A percentile compares a stretch with the other conserved stretches of the same genome.
These are phyloP conservation scores for Dipodomys spectabilis DNA, from an alignment of 2,113 vertebrate species.

Conservation along the genomic window DNA sequence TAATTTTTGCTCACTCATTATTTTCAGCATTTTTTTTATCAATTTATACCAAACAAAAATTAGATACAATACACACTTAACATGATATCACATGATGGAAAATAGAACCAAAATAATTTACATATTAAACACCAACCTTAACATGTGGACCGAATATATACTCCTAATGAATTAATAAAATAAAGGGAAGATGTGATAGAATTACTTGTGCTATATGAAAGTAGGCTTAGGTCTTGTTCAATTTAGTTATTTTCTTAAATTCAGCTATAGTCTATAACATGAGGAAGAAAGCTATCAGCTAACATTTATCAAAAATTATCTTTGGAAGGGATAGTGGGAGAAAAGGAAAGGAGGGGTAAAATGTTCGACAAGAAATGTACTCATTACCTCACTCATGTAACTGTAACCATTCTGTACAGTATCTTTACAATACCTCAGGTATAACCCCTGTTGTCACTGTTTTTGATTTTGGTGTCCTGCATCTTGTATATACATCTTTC, in stretches of 20 bases:
- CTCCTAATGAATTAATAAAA: not conserved
- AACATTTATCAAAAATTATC: not conserved
- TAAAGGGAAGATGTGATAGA: not conserved
- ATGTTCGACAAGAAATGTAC: too few species aligned
- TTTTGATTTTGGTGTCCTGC: too few species aligned
- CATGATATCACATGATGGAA: not conserved
- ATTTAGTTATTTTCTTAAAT: slow-evolving; percentile 9
- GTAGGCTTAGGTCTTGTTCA: not conserved
- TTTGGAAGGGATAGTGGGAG: too few species aligned
- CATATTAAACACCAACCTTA: not conserved
- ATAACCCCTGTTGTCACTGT: too few species aligned
- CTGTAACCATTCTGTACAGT: too few species aligned
- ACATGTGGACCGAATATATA: not conserved
- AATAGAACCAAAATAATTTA: not conserved
- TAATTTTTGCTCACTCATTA: not conserved
- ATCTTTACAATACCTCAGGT: too few species aligned
- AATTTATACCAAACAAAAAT: not conserved
- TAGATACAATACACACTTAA: not conserved
- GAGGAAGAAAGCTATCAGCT: slow-evolving; percentile 13
- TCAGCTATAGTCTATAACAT: not conserved
- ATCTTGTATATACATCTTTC: too few species aligned
- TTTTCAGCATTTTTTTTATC: not conserved
- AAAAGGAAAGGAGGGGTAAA: too few species aligned
- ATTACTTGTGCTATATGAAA: slow-evolving; percentile 5
- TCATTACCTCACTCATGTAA: too few species aligned